A percentile compares a stretch with the other conserved stretches of the same genome.
Conservation (phyloP, 2,888 invertebrate species). For the Lycaena phlaeas region DNA sequence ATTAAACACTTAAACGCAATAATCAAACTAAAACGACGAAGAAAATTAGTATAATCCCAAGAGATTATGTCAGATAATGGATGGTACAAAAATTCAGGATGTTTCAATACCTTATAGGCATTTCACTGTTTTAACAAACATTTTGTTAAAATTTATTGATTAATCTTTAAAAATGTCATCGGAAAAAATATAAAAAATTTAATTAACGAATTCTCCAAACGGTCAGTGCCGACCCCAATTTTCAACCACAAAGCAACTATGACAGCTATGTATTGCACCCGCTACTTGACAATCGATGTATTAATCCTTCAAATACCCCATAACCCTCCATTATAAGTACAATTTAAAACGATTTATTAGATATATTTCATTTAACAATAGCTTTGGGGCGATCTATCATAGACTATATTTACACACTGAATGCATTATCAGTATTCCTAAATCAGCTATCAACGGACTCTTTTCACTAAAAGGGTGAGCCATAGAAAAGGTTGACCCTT, state of each 20-base stretch:
- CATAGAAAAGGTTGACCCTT: constrained; percentile 74
- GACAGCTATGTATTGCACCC: constrained; percentile 41
- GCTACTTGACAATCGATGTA: constrained; percentile 22
- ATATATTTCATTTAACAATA: constrained; percentile 11
- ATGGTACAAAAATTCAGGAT: too few relatives aligned
- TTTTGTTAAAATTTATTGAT: too few relatives aligned
- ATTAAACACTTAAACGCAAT: too few relatives aligned
- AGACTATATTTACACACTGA: constrained; percentile 53
- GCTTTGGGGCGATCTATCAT: constrained; percentile 50
- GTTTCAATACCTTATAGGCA: too few relatives aligned
- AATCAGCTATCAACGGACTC: constrained; percentile 73
- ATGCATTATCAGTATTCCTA: constrained; percentile 70
- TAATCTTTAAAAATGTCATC: constrained; percentile 13
- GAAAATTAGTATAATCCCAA: too few relatives aligned
- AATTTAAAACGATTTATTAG: constrained; percentile 9
- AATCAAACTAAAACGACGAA: too few relatives aligned
- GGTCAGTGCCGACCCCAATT: constrained; percentile 30
- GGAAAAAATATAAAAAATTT: constrained; percentile 38
- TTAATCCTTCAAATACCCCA: neutral
- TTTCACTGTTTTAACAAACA: too few relatives aligned
- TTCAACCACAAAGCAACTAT: constrained; percentile 44
- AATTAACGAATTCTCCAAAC: constrained; percentile 43
- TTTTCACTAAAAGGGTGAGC: constrained; percentile 73
- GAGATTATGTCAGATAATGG: too few relatives aligned
- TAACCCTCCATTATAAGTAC: neutral